phyloP scores from a whole-genome alignment of 1,140 invertebrate species.

The Cryptotermes secundus region DNA sequence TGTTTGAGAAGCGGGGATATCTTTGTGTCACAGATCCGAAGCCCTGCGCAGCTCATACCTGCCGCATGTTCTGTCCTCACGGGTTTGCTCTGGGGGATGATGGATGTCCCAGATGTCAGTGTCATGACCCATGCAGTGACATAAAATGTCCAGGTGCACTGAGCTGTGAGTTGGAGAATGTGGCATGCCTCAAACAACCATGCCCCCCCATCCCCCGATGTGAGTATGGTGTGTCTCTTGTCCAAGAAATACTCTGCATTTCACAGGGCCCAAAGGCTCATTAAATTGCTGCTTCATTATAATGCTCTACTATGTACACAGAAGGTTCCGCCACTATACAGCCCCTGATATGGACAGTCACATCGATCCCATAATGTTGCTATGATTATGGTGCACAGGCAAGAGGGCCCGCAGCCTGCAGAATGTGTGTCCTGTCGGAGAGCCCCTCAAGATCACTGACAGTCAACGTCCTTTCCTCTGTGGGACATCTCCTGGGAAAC shows the following conservation, averaged over 20 bases:
- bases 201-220: slow-evolving; percentile 82
- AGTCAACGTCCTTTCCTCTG: slow-evolving; percentile 76
- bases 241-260: not conserved
- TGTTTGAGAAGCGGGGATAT: too few species aligned
- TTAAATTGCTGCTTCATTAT: too few species aligned
- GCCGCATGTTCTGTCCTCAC: slow-evolving; percentile 84
- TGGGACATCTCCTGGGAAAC: slow-evolving; percentile 76
- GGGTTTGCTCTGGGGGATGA: slow-evolving; percentile 71
- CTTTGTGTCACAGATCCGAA: slow-evolving; percentile 51
- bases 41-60: slow-evolving; percentile 73
- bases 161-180: slow-evolving; percentile 75
- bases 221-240: slow-evolving; percentile 49
- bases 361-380: too few species aligned
- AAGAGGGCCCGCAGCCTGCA: slow-evolving; percentile 70
- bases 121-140: slow-evolving; percentile 73
- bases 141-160: slow-evolving; percentile 72
- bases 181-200: slow-evolving; percentile 70
- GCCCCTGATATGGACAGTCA: too few species aligned
- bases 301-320: too few species aligned
- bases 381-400: slow-evolving; percentile 48
- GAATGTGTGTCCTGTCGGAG: slow-evolving; percentile 74
- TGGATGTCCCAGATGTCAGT: slow-evolving; percentile 78
- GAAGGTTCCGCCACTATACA: too few species aligned
- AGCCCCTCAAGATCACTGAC: slow-evolving; percentile 76
- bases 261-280: too few species aligned